Conservation (phyloP, 2,888 invertebrate genomes). For the Thymelicus lineola region DNA sequence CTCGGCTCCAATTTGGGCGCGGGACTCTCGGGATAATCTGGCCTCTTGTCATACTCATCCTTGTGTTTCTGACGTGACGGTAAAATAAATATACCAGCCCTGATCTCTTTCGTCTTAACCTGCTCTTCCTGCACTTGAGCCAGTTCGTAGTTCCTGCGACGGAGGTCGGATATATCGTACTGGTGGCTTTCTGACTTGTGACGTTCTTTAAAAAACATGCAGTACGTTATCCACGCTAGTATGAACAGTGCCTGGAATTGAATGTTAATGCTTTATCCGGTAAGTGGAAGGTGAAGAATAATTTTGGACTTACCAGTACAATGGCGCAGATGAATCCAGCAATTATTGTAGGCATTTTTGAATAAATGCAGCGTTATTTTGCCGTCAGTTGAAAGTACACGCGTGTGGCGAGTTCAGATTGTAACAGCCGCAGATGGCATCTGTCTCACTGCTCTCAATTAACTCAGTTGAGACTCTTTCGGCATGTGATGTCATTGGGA, state of each 20-base stretch:
- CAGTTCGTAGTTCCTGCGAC: constrained; percentile 58
- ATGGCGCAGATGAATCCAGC: constrained; percentile 71
- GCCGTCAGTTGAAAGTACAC: constrained; percentile 51
- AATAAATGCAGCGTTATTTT: constrained; percentile 46
- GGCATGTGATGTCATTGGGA: constrained; percentile 73
- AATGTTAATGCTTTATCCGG: background rate
- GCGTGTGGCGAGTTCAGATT: constrained; percentile 67
- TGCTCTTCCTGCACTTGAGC: constrained; percentile 54
- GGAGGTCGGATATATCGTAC: constrained; percentile 66
- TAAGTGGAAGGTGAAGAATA: constrained; percentile 16
- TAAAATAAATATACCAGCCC: constrained; percentile 68
- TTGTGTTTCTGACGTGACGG: constrained; percentile 67
- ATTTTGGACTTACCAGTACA: constrained; percentile 66
- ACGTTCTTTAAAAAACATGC: constrained; percentile 74
- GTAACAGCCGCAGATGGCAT: constrained; percentile 59
- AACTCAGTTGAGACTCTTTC: constrained; percentile 66
- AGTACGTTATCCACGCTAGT: constrained; percentile 72
- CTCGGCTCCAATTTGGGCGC: constrained; percentile 57
- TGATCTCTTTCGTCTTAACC: constrained; percentile 56
- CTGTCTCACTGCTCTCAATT: constrained; percentile 69
- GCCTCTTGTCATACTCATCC: constrained; percentile 64
- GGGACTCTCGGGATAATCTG: constrained; percentile 75
- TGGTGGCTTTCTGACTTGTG: constrained; percentile 69
- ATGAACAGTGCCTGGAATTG: constrained; percentile 66
- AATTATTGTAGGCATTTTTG: constrained; percentile 68